phyloP scores from a whole-genome alignment of 2,113 vertebrate genomes.

The Thalassarche chlororhynchos region DNA sequence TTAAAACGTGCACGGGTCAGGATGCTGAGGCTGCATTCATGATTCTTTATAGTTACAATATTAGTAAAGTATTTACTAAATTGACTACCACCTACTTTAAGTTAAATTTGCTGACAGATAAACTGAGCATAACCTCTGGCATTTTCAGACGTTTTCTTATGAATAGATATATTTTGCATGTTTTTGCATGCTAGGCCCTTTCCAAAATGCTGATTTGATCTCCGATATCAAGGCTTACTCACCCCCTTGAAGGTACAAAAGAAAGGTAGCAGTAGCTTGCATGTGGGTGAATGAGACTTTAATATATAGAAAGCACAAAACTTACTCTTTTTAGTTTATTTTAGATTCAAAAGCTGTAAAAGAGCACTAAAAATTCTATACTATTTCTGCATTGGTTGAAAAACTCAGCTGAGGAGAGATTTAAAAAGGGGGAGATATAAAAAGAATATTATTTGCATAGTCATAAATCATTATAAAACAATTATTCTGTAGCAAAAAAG shows the following conservation, averaged over 20 bases:
- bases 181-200: constrained; percentile 60
- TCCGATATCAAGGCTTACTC: constrained; percentile 26
- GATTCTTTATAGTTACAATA: constrained; percentile 20
- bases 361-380: constrained; percentile 7
- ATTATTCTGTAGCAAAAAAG: constrained; percentile 59
- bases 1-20: neutral
- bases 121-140: constrained; percentile 63
- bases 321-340: neutral
- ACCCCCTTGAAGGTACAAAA: neutral
- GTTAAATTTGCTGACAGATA: constrained; percentile 65
- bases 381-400: constrained; percentile 53
- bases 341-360: constrained; percentile 30
- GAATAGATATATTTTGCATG: constrained; percentile 30
- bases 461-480: constrained; percentile 63
- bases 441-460: constrained; percentile 70
- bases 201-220: constrained; percentile 55
- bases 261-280: constrained; percentile 9
- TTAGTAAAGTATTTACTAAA: constrained; percentile 68
- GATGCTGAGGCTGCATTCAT: constrained; percentile 34
- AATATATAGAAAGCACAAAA: constrained; percentile 2
- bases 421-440: constrained; percentile 51
- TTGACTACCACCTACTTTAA: constrained; percentile 62
- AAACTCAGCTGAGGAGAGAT: constrained; percentile 46
- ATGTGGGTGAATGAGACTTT: neutral
- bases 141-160: constrained; percentile 66